Conservation (phyloP, 1,140 invertebrate species). For the Lasaia peninsularis region DNA sequence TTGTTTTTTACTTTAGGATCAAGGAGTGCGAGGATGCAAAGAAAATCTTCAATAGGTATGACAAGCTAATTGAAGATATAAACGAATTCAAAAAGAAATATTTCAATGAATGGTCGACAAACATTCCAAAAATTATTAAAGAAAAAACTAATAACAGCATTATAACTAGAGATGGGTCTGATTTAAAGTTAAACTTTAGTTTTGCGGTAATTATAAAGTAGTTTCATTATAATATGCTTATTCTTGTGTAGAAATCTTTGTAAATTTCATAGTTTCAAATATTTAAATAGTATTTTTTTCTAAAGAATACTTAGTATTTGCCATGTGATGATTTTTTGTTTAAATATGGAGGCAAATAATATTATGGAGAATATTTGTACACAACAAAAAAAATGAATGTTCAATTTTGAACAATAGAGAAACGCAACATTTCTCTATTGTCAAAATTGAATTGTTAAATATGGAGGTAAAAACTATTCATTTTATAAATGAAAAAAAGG, state of each 20-base stretch:
- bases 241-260: not conserved
- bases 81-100: slow-evolving; percentile 81
- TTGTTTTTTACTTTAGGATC: slow-evolving; percentile 64
- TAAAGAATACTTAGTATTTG: too few species aligned
- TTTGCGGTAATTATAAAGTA: slow-evolving; percentile 71
- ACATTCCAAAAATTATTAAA: slow-evolving; percentile 80
- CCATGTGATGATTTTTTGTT: too few species aligned
- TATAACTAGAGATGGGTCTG: slow-evolving; percentile 80
- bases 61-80: slow-evolving; percentile 81
- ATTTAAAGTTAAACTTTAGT: slow-evolving; percentile 85
- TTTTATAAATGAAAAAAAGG: too few species aligned
- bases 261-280: too few species aligned
- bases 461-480: too few species aligned
- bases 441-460: too few species aligned
- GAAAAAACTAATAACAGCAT: slow-evolving; percentile 82
- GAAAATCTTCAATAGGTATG: slow-evolving; percentile 78
- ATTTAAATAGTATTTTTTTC: too few species aligned
- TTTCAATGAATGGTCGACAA: slow-evolving; percentile 83
- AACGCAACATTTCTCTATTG: too few species aligned
- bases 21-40: slow-evolving; percentile 76
- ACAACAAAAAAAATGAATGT: too few species aligned
- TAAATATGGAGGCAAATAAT: too few species aligned
- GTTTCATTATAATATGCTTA: slow-evolving; percentile 9
- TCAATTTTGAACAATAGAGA: too few species aligned
- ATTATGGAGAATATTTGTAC: too few species aligned